A percentile compares a stretch with the other conserved stretches of the same genome.
Evolutionary conservation across 2,888 invertebrate genomes (phyloP).

Genomic region (Tetrapedia diversipes): DNA sequence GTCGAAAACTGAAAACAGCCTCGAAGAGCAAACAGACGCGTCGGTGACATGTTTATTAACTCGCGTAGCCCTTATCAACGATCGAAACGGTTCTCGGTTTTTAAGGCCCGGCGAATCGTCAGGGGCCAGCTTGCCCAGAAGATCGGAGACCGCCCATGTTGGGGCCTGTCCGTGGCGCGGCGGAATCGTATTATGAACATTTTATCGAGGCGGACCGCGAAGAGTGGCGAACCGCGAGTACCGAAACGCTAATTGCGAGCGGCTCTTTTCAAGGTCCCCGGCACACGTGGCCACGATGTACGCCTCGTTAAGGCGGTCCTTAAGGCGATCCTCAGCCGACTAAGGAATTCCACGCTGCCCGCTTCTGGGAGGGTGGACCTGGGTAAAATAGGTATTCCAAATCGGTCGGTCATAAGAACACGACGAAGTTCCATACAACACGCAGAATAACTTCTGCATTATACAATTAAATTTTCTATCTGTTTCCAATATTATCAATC

Average conservation of each 20-base stretch:
- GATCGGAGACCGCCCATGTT: constrained; percentile 75
- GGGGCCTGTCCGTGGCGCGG: constrained; percentile 48
- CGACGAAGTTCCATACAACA: too few relatives aligned
- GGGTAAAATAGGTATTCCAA: too few relatives aligned
- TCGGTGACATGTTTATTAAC: constrained; percentile 66
- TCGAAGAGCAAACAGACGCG: background rate
- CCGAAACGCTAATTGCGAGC: constrained; percentile 71
- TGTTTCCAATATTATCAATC: too few relatives aligned
- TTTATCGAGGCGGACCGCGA: constrained; percentile 68
- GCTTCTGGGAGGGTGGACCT: constrained; percentile 29
- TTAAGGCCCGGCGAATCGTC: constrained; percentile 40
- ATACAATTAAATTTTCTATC: too few relatives aligned
- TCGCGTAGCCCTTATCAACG: constrained; percentile 58
- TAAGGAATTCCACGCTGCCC: constrained; percentile 51
- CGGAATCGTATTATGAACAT: constrained; percentile 72
- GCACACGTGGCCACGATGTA: constrained; percentile 57
- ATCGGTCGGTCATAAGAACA: too few relatives aligned
- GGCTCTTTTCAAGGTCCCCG: constrained; percentile 38
- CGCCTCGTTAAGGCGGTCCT: constrained; percentile 66
- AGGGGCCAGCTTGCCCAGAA: background rate
- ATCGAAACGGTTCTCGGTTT: constrained; percentile 40
- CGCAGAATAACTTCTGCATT: too few relatives aligned
- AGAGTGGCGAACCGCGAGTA: constrained; percentile 72
- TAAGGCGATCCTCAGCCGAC: constrained; percentile 49
- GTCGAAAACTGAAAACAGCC: too few relatives aligned